These are phyloP conservation scores for Liasis olivaceus DNA, from an alignment of 2,797 vertebrate genomes.

Conservation along the genomic window DNA sequence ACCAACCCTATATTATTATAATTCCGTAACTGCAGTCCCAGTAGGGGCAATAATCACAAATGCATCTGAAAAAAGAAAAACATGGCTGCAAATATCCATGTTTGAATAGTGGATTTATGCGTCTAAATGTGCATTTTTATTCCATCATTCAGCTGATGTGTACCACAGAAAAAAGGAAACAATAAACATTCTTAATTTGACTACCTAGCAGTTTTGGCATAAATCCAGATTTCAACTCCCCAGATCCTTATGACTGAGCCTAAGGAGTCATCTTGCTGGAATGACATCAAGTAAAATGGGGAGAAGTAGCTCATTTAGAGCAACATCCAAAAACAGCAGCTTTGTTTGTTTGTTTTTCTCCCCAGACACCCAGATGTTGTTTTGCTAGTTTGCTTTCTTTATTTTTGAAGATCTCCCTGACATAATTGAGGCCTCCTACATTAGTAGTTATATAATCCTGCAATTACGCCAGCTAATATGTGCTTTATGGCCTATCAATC, in stretches of 20 bases:
- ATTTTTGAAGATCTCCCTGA: slow-evolving; percentile 3
- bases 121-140: not conserved
- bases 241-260: not conserved
- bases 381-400: not conserved
- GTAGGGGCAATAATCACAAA: not conserved
- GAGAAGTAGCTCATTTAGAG: not conserved
- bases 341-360: not conserved
- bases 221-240: not conserved
- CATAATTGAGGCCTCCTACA: not conserved
- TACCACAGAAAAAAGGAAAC: not conserved
- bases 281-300: not conserved
- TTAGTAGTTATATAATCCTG: not conserved
- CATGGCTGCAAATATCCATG: not conserved
- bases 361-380: slow-evolving; percentile 20
- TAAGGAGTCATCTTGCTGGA: not conserved
- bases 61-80: not conserved
- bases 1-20: not conserved
- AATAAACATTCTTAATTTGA: not conserved
- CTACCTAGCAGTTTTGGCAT: not conserved
- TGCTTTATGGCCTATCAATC: accelerated
- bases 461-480: not conserved
- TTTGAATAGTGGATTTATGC: not conserved
- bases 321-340: not conserved
- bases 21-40: not conserved
- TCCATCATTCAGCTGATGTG: not conserved